These are phyloP conservation scores for Drosophila eohydei DNA, from an alignment of 2,888 invertebrate species.

Conservation along the genomic window DNA sequence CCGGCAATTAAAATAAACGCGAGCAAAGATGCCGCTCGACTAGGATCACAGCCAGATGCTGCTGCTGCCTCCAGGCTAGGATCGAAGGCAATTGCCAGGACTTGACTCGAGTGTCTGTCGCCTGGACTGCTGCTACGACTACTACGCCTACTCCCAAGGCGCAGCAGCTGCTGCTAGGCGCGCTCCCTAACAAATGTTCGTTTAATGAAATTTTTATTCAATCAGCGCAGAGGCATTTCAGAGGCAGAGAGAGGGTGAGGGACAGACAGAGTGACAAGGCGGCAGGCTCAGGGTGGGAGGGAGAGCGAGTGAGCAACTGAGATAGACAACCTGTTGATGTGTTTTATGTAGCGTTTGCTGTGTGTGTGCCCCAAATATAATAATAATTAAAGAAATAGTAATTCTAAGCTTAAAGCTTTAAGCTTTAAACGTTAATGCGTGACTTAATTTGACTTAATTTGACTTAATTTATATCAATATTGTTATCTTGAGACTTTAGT, in stretches of 20 bases:
- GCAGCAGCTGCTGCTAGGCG: constrained; percentile 33
- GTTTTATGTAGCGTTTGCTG: constrained; percentile 4
- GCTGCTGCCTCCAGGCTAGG: not conserved
- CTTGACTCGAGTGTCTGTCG: constrained; percentile 8
- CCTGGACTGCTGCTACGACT: not conserved
- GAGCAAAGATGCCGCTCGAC: constrained; percentile 38
- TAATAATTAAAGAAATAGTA: not conserved
- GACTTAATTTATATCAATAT: not conserved
- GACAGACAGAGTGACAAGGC: not conserved
- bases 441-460: not conserved
- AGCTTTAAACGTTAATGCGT: not conserved
- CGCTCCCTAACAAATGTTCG: constrained; percentile 62
- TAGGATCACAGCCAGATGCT: constrained; percentile 9
- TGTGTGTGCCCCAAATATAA: not conserved
- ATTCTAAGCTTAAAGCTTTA: not conserved
- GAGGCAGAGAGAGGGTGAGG: not conserved
- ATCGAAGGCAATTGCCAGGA: constrained; percentile 15
- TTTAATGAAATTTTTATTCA: constrained; percentile 79
- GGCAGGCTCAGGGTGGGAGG: not conserved
- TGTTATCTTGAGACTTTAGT: not conserved
- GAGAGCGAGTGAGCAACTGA: not conserved
- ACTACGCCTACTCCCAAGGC: constrained; percentile 1
- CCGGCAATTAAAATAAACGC: constrained; percentile 79
- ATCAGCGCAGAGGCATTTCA: constrained; percentile 56
- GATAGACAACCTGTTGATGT: constrained; percentile 48